phyloP scores from a whole-genome alignment of 2,113 vertebrate genomes.

The Chinchilla lanigera region DNA sequence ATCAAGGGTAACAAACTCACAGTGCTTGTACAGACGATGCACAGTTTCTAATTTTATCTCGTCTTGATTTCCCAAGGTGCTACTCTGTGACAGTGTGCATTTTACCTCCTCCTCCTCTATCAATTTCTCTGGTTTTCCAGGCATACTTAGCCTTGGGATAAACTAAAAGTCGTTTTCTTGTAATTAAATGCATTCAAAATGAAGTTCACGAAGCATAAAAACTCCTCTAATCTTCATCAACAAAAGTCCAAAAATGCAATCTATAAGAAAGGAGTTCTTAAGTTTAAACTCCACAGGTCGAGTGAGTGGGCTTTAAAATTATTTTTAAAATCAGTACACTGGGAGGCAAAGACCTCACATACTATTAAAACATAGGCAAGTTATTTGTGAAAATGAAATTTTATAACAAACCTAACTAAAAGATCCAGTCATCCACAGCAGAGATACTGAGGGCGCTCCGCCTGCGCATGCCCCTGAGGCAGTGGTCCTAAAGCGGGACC shows the following conservation, averaged over 20 bases:
- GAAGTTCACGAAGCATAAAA: constrained; percentile 66
- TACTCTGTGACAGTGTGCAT: constrained; percentile 54
- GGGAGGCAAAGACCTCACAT: neutral
- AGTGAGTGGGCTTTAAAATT: constrained; percentile 45
- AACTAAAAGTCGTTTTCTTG: constrained; percentile 63
- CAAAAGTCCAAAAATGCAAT: constrained; percentile 17
- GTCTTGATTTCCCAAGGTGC: constrained; percentile 71
- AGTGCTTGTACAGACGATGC: neutral
- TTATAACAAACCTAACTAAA: neutral
- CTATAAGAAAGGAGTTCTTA: constrained; percentile 21
- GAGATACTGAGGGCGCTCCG: neutral
- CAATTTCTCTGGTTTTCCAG: constrained; percentile 60
- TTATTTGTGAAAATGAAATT: neutral
- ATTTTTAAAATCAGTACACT: constrained; percentile 40
- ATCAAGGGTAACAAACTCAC: constrained; percentile 39
- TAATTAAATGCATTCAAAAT: constrained; percentile 68
- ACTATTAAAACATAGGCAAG: neutral
- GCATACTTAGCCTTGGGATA: constrained; percentile 39
- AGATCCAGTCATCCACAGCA: neutral
- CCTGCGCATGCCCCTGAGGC: neutral
- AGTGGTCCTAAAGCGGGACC: neutral
- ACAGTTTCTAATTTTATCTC: constrained; percentile 50
- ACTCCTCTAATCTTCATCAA: constrained; percentile 49
- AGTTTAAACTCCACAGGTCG: constrained; percentile 41
- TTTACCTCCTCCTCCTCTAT: constrained; percentile 47